Evolutionary conservation across 2,888 invertebrate genomes (phyloP), one percentile per base, ranked within the genome.

Genomic region (Tachina grossa): DNA sequence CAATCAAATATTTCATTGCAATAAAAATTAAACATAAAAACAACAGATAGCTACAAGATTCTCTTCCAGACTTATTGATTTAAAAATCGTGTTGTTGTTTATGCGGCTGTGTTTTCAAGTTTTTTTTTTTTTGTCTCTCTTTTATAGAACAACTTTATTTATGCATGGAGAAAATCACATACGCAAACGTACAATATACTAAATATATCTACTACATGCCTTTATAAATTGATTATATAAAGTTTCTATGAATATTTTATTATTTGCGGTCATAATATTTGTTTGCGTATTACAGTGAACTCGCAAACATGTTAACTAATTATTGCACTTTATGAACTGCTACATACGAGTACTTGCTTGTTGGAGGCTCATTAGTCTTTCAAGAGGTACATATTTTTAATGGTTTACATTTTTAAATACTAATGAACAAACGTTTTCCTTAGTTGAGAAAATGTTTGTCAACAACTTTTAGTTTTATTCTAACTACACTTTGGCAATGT

Each of bases 1-100:
- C 63, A 57, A 43, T 31, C 55, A 41, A 74, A 74, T 66, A 74
- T 74, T 66, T 66, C 41, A 47, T 13, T 59, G 43, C 74, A 65
- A 9, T 13, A 22, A 65, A 65, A n/a, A 63, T 14, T 6, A 14
- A 19, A 63, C 22, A 51, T 14, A 43, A 6, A 43, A 55, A 14
- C 9, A 59, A 13, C 61, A 61, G 57, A 49, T 19, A 68, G 49
- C 59, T 53, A 66, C 41, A 63, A 9, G 39, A 61, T 75, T 68
- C 57, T 51, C 22, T 65, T 74, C 51, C 63, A 77, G 76, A 83
- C 77, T 83, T 72, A 77, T 71, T 83, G 71, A 83, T 83, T 77
- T 77, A 57, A 49, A 65, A 71, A 31, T 71, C 76, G 22, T 77
- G 71, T 77, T 80, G 41, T 65, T 49, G n/a, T n/a, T 49, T 51